A percentile compares a stretch with the other conserved stretches of the same genome.
Conservation (phyloP, 1,140 invertebrate genomes). For the Microplitis mediator region DNA sequence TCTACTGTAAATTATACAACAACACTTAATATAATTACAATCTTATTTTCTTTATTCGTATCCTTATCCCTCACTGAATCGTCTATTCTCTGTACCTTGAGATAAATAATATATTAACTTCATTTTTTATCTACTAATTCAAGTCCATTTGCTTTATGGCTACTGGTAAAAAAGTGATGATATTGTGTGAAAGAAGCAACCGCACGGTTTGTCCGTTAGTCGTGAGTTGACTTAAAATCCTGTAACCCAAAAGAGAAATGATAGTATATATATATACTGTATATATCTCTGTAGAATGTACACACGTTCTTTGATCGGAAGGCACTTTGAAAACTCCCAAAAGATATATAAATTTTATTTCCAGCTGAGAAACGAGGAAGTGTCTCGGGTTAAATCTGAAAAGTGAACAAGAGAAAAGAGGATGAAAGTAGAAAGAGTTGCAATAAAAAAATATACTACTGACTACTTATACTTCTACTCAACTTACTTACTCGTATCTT, state of each 20-base stretch:
- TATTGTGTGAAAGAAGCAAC: not conserved
- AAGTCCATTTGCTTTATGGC: no score
- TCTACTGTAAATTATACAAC: no score
- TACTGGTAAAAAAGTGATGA: not conserved
- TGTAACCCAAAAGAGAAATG: no score
- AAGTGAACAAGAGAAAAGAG: not conserved
- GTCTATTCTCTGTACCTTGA: no score
- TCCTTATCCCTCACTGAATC: no score
- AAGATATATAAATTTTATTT: conserved; percentile 22
- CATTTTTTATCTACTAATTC: no score
- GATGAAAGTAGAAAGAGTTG: not conserved
- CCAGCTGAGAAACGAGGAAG: not conserved
- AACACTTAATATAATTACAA: no score
- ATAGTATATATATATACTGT: no score
- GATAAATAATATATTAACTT: no score
- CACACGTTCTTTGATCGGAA: conserved; percentile 17
- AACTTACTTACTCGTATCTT: not conserved
- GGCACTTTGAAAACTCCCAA: not conserved
- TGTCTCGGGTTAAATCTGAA: not conserved
- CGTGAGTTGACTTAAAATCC: not conserved
- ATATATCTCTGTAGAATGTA: not conserved
- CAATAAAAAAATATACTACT: not conserved
- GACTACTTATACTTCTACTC: not conserved
- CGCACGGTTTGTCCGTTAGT: not conserved
- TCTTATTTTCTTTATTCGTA: no score